A percentile compares a stretch with the other conserved stretches of the same genome.
Conservation (phyloP, 2,113 vertebrate genomes). For the Macquaria australasica region DNA sequence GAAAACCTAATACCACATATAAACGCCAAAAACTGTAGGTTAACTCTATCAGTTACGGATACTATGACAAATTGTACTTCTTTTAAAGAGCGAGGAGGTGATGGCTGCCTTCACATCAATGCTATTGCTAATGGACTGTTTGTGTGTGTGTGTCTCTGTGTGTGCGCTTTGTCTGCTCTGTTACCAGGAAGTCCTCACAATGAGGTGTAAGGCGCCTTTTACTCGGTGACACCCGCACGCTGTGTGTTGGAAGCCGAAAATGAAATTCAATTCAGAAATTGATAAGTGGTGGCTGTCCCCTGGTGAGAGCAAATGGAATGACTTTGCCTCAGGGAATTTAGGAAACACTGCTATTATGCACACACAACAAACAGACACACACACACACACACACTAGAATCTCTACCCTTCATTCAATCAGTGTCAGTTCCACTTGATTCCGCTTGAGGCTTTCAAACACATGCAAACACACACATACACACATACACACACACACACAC, state of each 20-base stretch:
- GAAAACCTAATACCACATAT: neutral
- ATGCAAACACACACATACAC: neutral
- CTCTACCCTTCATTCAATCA: slow-evolving; percentile 45
- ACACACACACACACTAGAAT: slow-evolving; percentile 17
- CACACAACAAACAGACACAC: slow-evolving; percentile 20
- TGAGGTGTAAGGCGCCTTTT: slow-evolving; percentile 42
- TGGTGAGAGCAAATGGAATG: slow-evolving; percentile 65
- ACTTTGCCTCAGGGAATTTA: slow-evolving; percentile 62
- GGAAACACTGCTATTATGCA: slow-evolving; percentile 37
- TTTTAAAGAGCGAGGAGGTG: neutral
- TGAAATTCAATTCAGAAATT: slow-evolving; percentile 75
- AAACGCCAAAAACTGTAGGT: too few relatives aligned
- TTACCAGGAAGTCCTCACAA: slow-evolving; percentile 44
- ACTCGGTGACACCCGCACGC: slow-evolving; percentile 45
- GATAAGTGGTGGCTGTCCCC: slow-evolving; percentile 68
- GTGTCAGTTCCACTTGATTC: slow-evolving; percentile 39
- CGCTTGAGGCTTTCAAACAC: slow-evolving; percentile 34
- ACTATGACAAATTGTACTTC: neutral
- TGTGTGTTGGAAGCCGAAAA: slow-evolving; percentile 56
- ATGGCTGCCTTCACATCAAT: slow-evolving; percentile 2
- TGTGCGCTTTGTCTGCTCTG: slow-evolving; percentile 15
- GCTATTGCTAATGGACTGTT: slow-evolving; percentile 16
- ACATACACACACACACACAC: slow-evolving; percentile 1
- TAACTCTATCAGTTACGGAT: neutral
- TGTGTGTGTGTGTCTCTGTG: neutral